A percentile compares a stretch with the other conserved stretches of the same genome.
Evolutionary conservation across 2,888 invertebrate species (phyloP).

Genomic region (Tortricodes alternella): DNA sequence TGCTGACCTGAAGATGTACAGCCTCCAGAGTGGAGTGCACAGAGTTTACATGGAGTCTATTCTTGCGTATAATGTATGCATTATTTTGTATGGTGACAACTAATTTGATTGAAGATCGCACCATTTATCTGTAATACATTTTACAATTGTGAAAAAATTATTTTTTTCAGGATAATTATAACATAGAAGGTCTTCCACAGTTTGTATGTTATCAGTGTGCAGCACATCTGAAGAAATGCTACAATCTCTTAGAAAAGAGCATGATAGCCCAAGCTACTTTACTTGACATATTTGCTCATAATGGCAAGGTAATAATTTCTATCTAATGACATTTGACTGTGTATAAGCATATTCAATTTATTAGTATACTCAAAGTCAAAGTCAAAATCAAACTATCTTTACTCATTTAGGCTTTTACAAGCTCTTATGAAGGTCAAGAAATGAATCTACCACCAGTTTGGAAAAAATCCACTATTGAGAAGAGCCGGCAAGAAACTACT

Average conservation of each 20-base stretch:
- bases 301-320: constrained; percentile 41
- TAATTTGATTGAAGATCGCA: too few species aligned
- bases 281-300: constrained; percentile 43
- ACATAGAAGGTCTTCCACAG: constrained; percentile 45
- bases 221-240: constrained; percentile 39
- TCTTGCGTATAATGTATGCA: constrained; percentile 36
- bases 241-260: constrained; percentile 44
- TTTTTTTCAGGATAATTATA: constrained; percentile 36
- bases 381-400: too few species aligned
- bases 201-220: constrained; percentile 48
- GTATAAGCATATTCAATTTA: too few species aligned
- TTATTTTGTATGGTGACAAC: too few species aligned
- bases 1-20: constrained; percentile 41
- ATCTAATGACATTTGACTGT: neutral
- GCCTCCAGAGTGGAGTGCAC: constrained; percentile 36
- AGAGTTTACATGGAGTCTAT: constrained; percentile 39
- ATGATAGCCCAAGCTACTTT: constrained; percentile 41
- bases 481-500: too few species aligned
- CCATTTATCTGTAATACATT: too few species aligned
- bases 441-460: too few species aligned
- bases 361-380: too few species aligned
- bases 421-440: too few species aligned
- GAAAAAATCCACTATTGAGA: too few species aligned
- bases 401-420: too few species aligned
- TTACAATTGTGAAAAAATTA: too few species aligned